Evolutionary conservation across 2,797 vertebrate genomes (phyloP), one percentile per base, ranked within the genome.

Genomic region (Allobates femoralis): DNA sequence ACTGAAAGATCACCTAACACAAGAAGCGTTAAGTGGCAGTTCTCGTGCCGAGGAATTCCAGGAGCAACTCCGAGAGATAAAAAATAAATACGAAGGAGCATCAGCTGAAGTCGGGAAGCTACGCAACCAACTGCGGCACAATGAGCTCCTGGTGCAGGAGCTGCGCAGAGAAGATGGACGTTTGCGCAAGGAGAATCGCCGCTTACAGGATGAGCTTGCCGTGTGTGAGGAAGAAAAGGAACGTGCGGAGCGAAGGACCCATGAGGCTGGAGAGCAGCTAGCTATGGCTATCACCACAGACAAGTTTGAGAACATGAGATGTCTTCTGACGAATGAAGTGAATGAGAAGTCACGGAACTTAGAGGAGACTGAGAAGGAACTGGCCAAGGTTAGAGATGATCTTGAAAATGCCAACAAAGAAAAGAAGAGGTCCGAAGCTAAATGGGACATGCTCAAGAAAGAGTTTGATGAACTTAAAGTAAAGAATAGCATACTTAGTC

Each of bases 221-320:
- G 91, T 84, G 84, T 90, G 92, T 79, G 93, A 92, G 34, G 81
- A 89, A 62, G 96, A 98, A 18, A 90, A 92, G 26, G 95, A 97
- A 23, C 88, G 94, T 69, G 93, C 94, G 18, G 93, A 91, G 0
- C 93, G 94, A 46, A 90, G 85, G 0, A 90, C 95, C 0, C 0
- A 77, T 0, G 94, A 96, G 83, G 84, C 94, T 90, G 95, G 97
- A 79, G 90, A 91, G 84, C 95, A 94, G 84, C 32, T 96, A 50
- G 89, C 89, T 16, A 90, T 90, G 83, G 89, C 90, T 0, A 93
- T 98, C 23, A 94, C 96, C 0, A 85, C 93, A 0, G 97, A 98
- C 91, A 95, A 93, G 81, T 99, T 97, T 26, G 98, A 99, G 88
- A 96, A 93, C 91, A 96, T 99, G 97, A 98, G 95, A 93, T 96